Evolutionary conservation across 2,113 vertebrate genomes (phyloP).

Genomic region (Trematomus loennbergii): DNA sequence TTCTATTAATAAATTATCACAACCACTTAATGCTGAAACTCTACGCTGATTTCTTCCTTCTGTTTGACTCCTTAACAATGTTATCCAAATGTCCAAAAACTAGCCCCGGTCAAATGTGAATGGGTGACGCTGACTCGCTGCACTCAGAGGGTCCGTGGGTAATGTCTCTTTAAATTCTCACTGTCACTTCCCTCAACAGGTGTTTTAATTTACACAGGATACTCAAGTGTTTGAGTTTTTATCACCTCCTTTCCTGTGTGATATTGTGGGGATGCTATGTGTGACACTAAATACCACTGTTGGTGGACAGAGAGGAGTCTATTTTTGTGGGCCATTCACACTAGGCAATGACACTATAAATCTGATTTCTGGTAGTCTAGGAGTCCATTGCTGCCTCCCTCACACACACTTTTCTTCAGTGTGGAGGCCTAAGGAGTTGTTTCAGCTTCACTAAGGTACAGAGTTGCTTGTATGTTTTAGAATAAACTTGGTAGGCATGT

Average conservation of each 20-base stretch:
- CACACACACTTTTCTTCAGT: slow-evolving; percentile 40
- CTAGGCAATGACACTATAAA: slow-evolving; percentile 75
- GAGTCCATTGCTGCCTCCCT: slow-evolving; percentile 30
- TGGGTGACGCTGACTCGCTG: slow-evolving; percentile 24
- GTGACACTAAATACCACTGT: slow-evolving; percentile 56
- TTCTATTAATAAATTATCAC: slow-evolving; percentile 16
- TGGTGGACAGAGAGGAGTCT: slow-evolving; percentile 51
- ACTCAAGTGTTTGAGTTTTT: slow-evolving; percentile 55
- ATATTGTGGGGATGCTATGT: slow-evolving; percentile 55
- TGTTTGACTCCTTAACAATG: slow-evolving; percentile 30
- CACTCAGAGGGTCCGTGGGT: neutral
- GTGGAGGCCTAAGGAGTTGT: slow-evolving; percentile 45
- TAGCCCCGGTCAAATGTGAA: slow-evolving; percentile 18
- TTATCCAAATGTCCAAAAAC: neutral
- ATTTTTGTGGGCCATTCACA: slow-evolving; percentile 74
- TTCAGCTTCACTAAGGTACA: slow-evolving; percentile 34
- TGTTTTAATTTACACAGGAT: slow-evolving; percentile 32
- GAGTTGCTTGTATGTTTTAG: neutral
- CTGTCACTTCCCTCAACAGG: slow-evolving; percentile 59
- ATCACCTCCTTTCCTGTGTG: slow-evolving; percentile 53
- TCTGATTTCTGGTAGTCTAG: slow-evolving; percentile 58
- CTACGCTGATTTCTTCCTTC: neutral
- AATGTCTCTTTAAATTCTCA: slow-evolving; percentile 24
- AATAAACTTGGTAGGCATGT: neutral
- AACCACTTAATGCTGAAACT: neutral